Evolutionary conservation across 2,113 vertebrate species (phyloP).

Genomic region (Corythaixoides concolor): DNA sequence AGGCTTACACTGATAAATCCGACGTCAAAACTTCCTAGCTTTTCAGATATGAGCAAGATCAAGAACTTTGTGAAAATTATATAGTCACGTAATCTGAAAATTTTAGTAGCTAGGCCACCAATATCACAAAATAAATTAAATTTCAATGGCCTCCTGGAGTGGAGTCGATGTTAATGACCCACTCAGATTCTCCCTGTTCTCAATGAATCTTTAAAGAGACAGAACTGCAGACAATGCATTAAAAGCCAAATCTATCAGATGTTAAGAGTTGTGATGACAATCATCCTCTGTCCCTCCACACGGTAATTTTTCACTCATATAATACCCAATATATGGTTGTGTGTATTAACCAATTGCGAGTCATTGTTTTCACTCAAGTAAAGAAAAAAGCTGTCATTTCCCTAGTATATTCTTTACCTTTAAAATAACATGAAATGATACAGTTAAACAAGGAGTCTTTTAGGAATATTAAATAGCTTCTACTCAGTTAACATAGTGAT

Average conservation of each 20-base stretch:
- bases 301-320: background rate
- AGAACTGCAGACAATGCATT: background rate
- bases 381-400: background rate
- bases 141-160: background rate
- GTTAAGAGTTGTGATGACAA: background rate
- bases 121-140: background rate
- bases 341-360: accelerated
- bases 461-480: background rate
- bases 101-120: background rate
- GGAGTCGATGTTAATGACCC: background rate
- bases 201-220: background rate
- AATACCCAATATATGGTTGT: background rate
- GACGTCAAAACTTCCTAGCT: background rate
- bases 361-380: background rate
- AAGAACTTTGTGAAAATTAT: background rate
- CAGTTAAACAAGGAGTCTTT: background rate
- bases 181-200: background rate
- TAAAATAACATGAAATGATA: background rate
- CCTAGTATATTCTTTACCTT: background rate
- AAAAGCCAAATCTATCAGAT: background rate
- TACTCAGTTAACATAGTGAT: background rate
- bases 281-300: background rate
- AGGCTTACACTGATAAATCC: background rate
- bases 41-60: background rate
- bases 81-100: background rate